Evolutionary conservation across 2,888 invertebrate species (phyloP), one percentile per base, ranked within the genome.

Genomic region (Drosophila emarginata): DNA sequence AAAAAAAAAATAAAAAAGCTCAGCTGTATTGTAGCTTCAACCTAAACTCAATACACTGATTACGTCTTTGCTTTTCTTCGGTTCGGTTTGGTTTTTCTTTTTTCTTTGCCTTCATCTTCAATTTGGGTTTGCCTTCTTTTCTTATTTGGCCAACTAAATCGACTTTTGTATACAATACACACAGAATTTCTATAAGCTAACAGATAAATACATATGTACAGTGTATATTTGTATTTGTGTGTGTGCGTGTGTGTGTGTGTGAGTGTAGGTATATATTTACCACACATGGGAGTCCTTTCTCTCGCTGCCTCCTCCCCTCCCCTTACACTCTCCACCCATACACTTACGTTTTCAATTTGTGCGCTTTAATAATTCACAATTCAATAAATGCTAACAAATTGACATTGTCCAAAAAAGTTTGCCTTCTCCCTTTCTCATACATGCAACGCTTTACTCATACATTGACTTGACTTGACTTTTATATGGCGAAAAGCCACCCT

Each of bases 291-390:
- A 28, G 54, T 15, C 9, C 37, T 23, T 21, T 40, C 15, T 15
- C 7, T 15, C 14, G n/a, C 6, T 11, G 4, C 14, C 5, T 1
- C 37, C 12, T n/a, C 40, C 18, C 5, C 51, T 21, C 53, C 32
- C 26, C 23, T 36, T 9, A 15, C 40, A 28, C 28, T 12, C 52
- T 36, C 15, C 32, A 23, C 58, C 15, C 59, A 28, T 37, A 61
- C 65, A 66, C 71, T 74, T 78, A 73, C 80, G 74, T 73, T 83
- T 89, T 89, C 89, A 88, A 89, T 88, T 89, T 88, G 85, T 85
- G 66, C 77, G 84, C 89, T 87, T 88, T 88, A 88, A 88, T 88
- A 89, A 88, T 88, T 89, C 87, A 89, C 88, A 87, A 85, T 88
- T 88, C 88, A 88, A 89, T 88, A 88, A 89, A 89, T 87, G 87